phyloP scores from a whole-genome alignment of 2,113 vertebrate species.

The Oostethus manadensis region DNA sequence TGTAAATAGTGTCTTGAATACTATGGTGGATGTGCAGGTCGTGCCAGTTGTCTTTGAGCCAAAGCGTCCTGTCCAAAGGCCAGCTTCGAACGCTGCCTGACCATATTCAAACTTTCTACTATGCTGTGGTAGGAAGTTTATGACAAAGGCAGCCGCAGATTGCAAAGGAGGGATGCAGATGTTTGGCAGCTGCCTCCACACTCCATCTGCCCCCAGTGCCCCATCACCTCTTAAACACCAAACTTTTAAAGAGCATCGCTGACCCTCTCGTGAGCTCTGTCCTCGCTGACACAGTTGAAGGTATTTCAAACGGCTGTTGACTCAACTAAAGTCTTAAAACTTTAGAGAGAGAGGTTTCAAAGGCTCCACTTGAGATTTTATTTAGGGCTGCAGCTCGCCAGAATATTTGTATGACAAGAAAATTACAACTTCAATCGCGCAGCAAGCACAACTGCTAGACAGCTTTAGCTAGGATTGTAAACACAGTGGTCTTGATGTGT shows the following conservation, averaged over 20 bases:
- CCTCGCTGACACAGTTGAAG: constrained; percentile 32
- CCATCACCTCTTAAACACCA: constrained; percentile 72
- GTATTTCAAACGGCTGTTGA: constrained; percentile 37
- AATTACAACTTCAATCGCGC: constrained; percentile 63
- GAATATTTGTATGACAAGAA: constrained; percentile 63
- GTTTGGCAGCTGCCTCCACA: constrained; percentile 63
- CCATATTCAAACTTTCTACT: constrained; percentile 25
- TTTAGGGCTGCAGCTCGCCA: constrained; percentile 44
- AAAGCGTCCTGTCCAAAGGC: background rate
- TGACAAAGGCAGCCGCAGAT: constrained; percentile 54
- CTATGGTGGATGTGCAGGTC: no score
- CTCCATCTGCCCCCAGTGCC: constrained; percentile 55
- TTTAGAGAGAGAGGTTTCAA: constrained; percentile 34
- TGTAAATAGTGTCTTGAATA: no score
- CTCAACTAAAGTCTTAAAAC: constrained; percentile 22
- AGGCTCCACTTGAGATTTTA: constrained; percentile 35
- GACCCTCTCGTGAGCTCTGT: constrained; percentile 48
- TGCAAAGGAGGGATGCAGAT: constrained; percentile 58
- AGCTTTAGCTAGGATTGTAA: constrained; percentile 54
- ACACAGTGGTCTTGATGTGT: constrained; percentile 48
- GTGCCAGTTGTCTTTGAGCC: constrained; percentile 21
- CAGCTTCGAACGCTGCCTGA: constrained; percentile 4
- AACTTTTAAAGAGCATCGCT: constrained; percentile 60
- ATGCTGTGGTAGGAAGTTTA: constrained; percentile 44
- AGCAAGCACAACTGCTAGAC: constrained; percentile 47